phyloP scores from a whole-genome alignment of 2,797 vertebrate genomes.

The Avahi laniger region DNA sequence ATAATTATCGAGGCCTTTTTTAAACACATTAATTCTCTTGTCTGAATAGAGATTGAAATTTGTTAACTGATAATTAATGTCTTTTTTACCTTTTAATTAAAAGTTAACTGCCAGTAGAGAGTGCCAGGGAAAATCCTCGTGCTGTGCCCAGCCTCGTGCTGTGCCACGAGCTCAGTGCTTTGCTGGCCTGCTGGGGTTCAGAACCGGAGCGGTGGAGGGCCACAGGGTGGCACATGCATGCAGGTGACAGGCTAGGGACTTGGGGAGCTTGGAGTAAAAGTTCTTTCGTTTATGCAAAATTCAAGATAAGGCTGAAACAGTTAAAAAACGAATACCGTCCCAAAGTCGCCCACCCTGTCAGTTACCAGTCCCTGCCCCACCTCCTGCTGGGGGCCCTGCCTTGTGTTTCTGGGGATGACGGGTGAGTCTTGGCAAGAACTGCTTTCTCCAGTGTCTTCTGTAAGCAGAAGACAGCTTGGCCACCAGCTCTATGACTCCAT shows the following conservation, averaged over 20 bases:
- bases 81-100: conserved; percentile 81
- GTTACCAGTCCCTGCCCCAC: accelerated
- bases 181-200: background rate
- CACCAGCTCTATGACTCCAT: background rate
- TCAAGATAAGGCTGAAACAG: background rate
- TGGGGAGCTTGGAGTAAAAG: background rate
- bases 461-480: background rate
- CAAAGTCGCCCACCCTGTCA: no score
- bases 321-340: background rate
- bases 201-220: conserved; percentile 7
- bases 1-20: conserved; percentile 73
- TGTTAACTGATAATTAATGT: conserved; percentile 80
- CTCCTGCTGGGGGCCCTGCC: background rate
- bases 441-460: background rate
- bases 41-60: conserved; percentile 79
- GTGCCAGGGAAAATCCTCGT: background rate
- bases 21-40: conserved; percentile 73
- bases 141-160: background rate
- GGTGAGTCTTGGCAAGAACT: background rate
- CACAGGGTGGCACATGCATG: background rate
- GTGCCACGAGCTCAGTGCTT: background rate
- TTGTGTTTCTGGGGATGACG: background rate
- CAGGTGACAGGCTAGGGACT: background rate
- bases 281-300: conserved; percentile 31
- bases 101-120: conserved; percentile 65